Percentiles rank a stretch among this genome's conserved stretches.
These are phyloP conservation scores for Lampris megalopsis DNA, from an alignment of 2,113 vertebrate genomes.

Conservation along the genomic window DNA sequence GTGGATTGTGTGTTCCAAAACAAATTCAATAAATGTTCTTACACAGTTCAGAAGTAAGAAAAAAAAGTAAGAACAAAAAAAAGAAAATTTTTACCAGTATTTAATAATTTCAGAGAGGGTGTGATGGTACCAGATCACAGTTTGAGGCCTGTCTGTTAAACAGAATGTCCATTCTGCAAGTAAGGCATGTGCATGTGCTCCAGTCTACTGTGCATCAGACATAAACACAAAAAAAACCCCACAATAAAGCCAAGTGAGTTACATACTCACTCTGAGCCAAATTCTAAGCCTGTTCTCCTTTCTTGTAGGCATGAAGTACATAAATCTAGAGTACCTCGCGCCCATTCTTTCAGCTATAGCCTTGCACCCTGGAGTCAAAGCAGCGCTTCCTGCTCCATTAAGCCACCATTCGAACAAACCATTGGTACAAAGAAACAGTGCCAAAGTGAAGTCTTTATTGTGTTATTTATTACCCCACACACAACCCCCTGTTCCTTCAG, in stretches of 20 bases:
- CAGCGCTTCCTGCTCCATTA: slow-evolving; percentile 29
- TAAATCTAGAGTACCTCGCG: slow-evolving; percentile 3
- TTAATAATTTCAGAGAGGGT: too few relatives aligned
- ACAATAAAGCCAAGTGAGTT: too few relatives aligned
- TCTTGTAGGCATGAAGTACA: neutral
- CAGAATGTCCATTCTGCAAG: too few relatives aligned
- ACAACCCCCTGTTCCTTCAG: slow-evolving; percentile 1
- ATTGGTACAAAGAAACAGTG: neutral
- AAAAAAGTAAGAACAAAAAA: too few relatives aligned
- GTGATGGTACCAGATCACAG: too few relatives aligned
- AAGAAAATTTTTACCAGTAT: too few relatives aligned
- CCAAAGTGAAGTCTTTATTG: slow-evolving; percentile 25
- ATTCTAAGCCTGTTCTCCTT: slow-evolving; percentile 1
- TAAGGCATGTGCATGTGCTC: too few relatives aligned
- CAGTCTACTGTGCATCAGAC: too few relatives aligned
- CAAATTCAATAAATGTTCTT: too few relatives aligned
- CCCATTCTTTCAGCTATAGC: neutral
- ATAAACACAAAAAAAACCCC: too few relatives aligned
- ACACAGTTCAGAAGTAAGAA: too few relatives aligned
- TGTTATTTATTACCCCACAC: slow-evolving; percentile 5
- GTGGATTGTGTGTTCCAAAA: neutral
- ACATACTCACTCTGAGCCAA: neutral
- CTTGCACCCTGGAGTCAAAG: slow-evolving; percentile 1
- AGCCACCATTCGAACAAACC: slow-evolving; percentile 2
- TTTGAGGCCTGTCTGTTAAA: too few relatives aligned